A percentile compares a stretch with the other conserved stretches of the same genome.
Conservation (phyloP, 1,140 invertebrate species). For the Bacillus rossius region DNA sequence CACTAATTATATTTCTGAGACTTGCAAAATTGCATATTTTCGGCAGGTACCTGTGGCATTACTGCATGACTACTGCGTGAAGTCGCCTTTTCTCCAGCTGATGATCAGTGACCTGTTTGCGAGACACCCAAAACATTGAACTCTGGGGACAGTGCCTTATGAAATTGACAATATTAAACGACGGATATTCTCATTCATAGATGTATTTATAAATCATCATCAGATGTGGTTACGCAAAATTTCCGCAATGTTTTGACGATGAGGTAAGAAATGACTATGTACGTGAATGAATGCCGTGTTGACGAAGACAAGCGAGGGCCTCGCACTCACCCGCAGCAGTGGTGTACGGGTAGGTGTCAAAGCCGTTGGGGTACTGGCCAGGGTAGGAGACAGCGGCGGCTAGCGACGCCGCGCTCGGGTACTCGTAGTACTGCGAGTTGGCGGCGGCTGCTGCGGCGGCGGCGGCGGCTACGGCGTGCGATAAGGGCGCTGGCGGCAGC, state of each 20-base stretch:
- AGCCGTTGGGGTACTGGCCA: conserved; percentile 62
- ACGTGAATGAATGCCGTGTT: too few species aligned
- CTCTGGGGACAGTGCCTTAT: too few species aligned
- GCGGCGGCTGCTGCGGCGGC: conserved; percentile 18
- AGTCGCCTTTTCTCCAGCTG: too few species aligned
- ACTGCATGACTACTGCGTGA: too few species aligned
- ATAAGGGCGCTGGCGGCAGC: conserved; percentile 55
- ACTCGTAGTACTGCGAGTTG: conserved; percentile 64
- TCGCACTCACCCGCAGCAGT: conserved; percentile 39
- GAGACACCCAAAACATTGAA: too few species aligned
- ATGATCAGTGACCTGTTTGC: too few species aligned
- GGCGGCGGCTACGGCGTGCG: conserved; percentile 60
- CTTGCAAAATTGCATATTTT: too few species aligned
- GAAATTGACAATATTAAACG: too few species aligned
- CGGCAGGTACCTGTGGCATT: too few species aligned
- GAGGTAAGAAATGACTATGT: neutral
- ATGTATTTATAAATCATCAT: too few species aligned
- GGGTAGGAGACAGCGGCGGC: conserved; percentile 58
- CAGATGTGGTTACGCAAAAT: neutral
- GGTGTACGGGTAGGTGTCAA: conserved; percentile 63
- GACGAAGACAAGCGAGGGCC: neutral
- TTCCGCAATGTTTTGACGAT: neutral
- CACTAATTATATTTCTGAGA: too few species aligned
- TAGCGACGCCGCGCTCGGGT: conserved; percentile 48
- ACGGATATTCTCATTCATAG: too few species aligned